A percentile compares a stretch with the other conserved stretches of the same genome.
phyloP scores from a whole-genome alignment of 30 jellyfish, hydroid and myxozoan species.

The Aurelia sp. region DNA sequence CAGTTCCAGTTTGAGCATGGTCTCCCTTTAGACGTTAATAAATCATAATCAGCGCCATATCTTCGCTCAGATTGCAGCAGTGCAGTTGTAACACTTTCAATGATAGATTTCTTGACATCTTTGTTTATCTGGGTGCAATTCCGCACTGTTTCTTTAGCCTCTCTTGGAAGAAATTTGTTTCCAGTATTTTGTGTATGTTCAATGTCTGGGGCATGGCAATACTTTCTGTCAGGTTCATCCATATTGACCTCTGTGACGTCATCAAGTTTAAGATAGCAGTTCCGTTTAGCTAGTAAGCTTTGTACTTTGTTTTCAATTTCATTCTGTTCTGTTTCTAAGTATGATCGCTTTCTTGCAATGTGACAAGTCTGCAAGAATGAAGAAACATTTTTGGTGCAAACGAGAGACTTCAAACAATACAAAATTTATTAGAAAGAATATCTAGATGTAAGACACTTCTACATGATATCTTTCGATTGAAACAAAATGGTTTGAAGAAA shows the following conservation, averaged over 20 bases:
- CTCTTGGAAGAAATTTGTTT: conserved; percentile 76
- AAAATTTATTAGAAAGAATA: too few relatives aligned
- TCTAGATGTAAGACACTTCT: too few relatives aligned
- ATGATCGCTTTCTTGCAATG: conserved; percentile 68
- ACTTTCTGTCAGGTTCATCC: not conserved
- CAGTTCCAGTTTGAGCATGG: conserved; percentile 83
- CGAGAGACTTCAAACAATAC: too few relatives aligned
- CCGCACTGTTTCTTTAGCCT: conserved; percentile 60
- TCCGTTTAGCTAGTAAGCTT: conserved; percentile 30
- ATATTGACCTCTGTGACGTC: not conserved
- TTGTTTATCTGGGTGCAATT: conserved; percentile 86
- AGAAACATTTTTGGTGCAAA: not conserved
- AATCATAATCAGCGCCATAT: not conserved
- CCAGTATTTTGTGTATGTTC: not conserved
- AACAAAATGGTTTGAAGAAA: too few relatives aligned
- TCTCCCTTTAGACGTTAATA: conserved; percentile 77
- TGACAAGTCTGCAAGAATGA: conserved; percentile 49
- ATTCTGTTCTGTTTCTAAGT: conserved; percentile 55
- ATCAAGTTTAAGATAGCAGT: conserved; percentile 29
- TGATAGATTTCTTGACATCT: conserved; percentile 22
- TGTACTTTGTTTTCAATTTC: conserved; percentile 26
- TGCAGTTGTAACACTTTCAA: conserved; percentile 26
- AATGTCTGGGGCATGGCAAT: not conserved
- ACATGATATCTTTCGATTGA: too few relatives aligned
- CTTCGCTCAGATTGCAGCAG: conserved; percentile 34